A percentile compares a stretch with the other conserved stretches of the same genome.
phyloP scores from a whole-genome alignment of 2,888 invertebrate species.

The Euzophera pinguis region DNA sequence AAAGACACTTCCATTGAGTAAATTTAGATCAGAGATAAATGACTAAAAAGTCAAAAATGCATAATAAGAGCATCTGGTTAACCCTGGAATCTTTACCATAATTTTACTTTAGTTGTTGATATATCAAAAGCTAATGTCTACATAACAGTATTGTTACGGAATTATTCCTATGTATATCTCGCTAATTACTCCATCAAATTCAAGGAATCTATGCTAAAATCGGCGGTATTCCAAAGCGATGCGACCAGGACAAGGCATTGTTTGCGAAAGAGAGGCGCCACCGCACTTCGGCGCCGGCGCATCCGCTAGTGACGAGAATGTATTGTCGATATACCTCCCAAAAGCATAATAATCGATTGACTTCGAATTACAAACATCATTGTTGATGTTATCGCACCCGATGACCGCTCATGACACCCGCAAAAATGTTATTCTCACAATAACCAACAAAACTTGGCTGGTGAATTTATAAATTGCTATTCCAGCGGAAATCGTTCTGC shows the following conservation, averaged over 20 bases:
- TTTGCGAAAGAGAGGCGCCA: slow-evolving; percentile 59
- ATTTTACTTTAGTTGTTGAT: too few species aligned
- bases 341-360: slow-evolving; percentile 43
- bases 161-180: slow-evolving; percentile 5
- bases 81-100: too few species aligned
- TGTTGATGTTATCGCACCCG: slow-evolving; percentile 33
- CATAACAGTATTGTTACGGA: neutral
- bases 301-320: slow-evolving; percentile 68
- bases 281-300: slow-evolving; percentile 52
- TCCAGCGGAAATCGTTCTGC: neutral
- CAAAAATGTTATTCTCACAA: slow-evolving; percentile 10
- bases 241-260: slow-evolving; percentile 60
- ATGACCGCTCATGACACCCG: neutral
- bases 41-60: too few species aligned
- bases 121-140: neutral
- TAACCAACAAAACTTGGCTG: neutral
- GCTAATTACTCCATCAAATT: slow-evolving; percentile 13
- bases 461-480: neutral
- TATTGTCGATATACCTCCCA: slow-evolving; percentile 44
- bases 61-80: too few species aligned
- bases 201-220: slow-evolving; percentile 25
- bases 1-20: too few species aligned
- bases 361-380: slow-evolving; percentile 35
- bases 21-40: too few species aligned
- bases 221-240: slow-evolving; percentile 53